Conservation (phyloP, 2,888 invertebrate genomes). For the Pristionchus exspectatus region DNA sequence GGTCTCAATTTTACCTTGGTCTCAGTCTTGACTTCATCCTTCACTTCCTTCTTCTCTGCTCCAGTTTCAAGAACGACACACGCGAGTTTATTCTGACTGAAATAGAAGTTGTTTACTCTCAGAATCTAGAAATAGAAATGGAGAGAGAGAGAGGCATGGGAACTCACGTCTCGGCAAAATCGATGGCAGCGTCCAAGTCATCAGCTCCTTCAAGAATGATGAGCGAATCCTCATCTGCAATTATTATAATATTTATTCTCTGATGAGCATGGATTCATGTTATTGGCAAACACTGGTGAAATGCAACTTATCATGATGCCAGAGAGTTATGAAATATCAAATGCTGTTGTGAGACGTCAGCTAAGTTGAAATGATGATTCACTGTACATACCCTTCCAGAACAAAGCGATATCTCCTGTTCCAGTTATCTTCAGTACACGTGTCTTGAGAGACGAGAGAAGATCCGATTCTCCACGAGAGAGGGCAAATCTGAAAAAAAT, state of each 20-base stretch:
- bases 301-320: no score
- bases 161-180: slow-evolving; percentile 28
- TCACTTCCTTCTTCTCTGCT: not conserved
- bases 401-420: not conserved
- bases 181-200: slow-evolving; percentile 2
- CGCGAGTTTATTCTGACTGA: slow-evolving; percentile 25
- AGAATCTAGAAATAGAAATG: not conserved
- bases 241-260: not conserved
- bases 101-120: not conserved
- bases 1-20: not conserved
- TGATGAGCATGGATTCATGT: no score
- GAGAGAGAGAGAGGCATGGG: not conserved
- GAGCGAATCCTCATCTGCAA: slow-evolving; percentile 32
- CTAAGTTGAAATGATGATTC: not conserved
- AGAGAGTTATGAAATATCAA: no score
- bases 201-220: not conserved
- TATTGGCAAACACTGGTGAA: no score
- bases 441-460: slow-evolving; percentile 3
- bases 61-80: slow-evolving; percentile 30
- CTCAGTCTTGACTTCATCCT: not conserved
- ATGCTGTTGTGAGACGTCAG: not conserved
- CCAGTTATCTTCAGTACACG: slow-evolving; percentile 35
- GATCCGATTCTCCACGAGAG: slow-evolving; percentile 6
- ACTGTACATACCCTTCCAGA: slow-evolving; percentile 14
- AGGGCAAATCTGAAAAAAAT: slow-evolving; percentile 3